Conservation (phyloP, 2,113 vertebrate genomes). For the Rattus rattus region DNA sequence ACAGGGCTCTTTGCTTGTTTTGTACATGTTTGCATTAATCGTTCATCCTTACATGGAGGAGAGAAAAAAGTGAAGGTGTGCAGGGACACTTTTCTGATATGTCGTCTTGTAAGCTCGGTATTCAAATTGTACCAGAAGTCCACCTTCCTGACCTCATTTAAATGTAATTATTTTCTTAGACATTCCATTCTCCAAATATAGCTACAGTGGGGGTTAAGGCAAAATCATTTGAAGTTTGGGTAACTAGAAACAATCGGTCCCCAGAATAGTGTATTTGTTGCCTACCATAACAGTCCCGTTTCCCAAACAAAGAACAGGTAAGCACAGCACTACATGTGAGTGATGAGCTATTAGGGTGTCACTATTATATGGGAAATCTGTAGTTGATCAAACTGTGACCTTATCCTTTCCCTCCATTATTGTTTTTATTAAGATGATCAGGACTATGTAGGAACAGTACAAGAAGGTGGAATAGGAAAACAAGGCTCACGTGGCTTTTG, state of each 20-base stretch:
- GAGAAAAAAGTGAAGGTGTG: too few species aligned
- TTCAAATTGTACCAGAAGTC: neutral
- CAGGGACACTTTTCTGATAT: neutral
- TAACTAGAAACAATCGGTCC: neutral
- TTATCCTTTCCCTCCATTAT: conserved; percentile 42
- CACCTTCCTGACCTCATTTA: conserved; percentile 1
- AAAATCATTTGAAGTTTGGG: neutral
- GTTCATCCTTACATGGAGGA: neutral
- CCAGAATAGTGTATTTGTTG: neutral
- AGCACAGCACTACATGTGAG: neutral
- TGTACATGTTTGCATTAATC: neutral
- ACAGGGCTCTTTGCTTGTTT: neutral
- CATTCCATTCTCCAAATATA: neutral
- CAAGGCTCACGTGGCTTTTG: neutral
- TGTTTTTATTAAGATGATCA: neutral
- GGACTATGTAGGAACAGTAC: neutral
- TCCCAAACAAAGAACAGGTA: conserved; percentile 22
- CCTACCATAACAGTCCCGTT: neutral
- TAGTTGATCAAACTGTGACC: neutral
- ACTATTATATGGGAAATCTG: conserved; percentile 9
- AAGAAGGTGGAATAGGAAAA: conserved; percentile 18
- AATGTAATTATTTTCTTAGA: conserved; percentile 21
- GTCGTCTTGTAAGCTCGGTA: conserved; percentile 9
- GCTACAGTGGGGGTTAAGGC: neutral
- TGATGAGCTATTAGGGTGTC: neutral